Conservation (phyloP, 2,797 vertebrate genomes). For the Hoplostethus mediterraneus region DNA sequence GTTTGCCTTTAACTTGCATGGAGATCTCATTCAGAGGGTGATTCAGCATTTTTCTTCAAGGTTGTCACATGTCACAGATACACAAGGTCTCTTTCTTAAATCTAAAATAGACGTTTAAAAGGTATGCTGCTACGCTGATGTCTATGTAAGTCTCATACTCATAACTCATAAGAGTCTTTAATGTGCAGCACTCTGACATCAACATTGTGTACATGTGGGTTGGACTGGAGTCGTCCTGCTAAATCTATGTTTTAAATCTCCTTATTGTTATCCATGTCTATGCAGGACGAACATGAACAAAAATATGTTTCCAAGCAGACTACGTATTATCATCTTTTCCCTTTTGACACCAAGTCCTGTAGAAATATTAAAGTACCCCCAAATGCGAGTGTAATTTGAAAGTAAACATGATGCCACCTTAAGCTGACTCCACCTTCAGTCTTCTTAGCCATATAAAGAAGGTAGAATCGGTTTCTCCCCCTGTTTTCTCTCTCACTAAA, state of each 20-base stretch:
- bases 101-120: constrained; percentile 1
- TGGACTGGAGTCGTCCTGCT: constrained; percentile 3
- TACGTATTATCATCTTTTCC: neutral
- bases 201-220: neutral
- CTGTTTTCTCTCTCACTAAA: constrained; percentile 68
- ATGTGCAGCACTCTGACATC: too few relatives aligned
- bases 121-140: too few relatives aligned
- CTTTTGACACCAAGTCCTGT: neutral
- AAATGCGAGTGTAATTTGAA: constrained; percentile 40
- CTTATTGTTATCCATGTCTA: neutral
- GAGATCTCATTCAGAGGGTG: constrained; percentile 64
- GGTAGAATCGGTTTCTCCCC: constrained; percentile 78
- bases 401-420: constrained; percentile 75
- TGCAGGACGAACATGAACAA: neutral
- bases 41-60: constrained; percentile 67
- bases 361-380: neutral
- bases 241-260: neutral
- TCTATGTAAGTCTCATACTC: neutral
- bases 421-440: constrained; percentile 87
- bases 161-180: neutral
- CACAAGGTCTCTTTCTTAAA: neutral
- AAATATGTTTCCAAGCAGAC: neutral
- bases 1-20: constrained; percentile 39
- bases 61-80: constrained; percentile 44
- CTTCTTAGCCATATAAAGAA: constrained; percentile 84